A percentile compares a stretch with the other conserved stretches of the same genome.
Evolutionary conservation across 2,113 vertebrate genomes (phyloP).

Genomic region (Hymenochirus boettgeri): DNA sequence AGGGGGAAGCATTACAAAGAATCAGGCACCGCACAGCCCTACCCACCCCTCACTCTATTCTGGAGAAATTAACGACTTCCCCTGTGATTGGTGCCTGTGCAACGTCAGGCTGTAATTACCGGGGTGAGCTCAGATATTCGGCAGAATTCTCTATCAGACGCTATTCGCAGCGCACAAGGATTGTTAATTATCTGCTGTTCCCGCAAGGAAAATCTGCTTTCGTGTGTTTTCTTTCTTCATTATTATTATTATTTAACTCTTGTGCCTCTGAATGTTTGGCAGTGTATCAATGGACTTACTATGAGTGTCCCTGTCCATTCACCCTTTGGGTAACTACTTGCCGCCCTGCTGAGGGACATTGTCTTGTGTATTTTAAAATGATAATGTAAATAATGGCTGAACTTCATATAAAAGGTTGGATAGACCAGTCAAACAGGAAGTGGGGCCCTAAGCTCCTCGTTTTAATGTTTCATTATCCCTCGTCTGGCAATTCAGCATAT

Average conservation of each 20-base stretch:
- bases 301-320: neutral
- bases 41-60: conserved; percentile 8
- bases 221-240: conserved; percentile 9
- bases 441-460: no score
- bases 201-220: conserved; percentile 18
- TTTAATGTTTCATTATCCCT: no score
- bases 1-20: conserved; percentile 29
- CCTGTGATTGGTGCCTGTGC: conserved; percentile 34
- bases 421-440: no score
- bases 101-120: conserved; percentile 41
- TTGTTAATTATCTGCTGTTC: conserved; percentile 42
- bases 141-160: conserved; percentile 40
- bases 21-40: conserved; percentile 25
- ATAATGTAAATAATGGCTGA: no score
- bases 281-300: neutral
- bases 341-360: no score
- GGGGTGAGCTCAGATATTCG: conserved; percentile 41
- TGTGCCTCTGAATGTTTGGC: conserved; percentile 1
- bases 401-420: no score
- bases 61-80: conserved; percentile 35
- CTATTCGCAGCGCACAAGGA: conserved; percentile 39
- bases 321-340: neutral
- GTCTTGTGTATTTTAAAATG: no score
- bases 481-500: no score
- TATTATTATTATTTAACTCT: conserved; percentile 26